Base-by-base conservation (phyloP, 2,797 vertebrate genomes). In the Manis javanica region DNA sequence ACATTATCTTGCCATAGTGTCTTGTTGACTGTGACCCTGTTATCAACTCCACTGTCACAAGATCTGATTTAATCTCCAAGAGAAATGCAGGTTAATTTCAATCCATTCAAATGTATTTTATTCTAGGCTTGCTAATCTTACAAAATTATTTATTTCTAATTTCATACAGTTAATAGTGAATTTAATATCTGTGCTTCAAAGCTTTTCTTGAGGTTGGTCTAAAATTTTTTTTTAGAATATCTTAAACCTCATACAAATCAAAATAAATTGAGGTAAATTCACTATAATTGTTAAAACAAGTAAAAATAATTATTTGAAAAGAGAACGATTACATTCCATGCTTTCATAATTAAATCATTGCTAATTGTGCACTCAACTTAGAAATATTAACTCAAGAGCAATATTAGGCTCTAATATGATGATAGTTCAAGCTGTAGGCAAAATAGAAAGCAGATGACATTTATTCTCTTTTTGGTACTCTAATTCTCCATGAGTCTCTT, bases 21-120 rank as follows among this genome's bases (percentile, higher is more conserved):
- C 23, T 49, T 84, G 23, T 68, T 95, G 37, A 69, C 13, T 29
- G 14, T 82, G 61, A 87, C 55, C 71, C 96, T 93, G 75, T 75
- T 89, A 81, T 39, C 49, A 91, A 39, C 34, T 94, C 77, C 85
- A 71, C 59, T 95, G 91, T 91, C 21, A 68, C 15, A 94, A 26
- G 57, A 94, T 97, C 95, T 94, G 88, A 86, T 96, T 97, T 87
- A 90, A 84, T 95, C 94, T 96, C 59, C 34, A 49, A 91, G 69
- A 90, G 26, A 84, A 57, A 46, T 23, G 19, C 12, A 96, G 7
- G 29, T 39, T 89, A 83, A 94, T 97, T 97, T n/a, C 53, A 91
- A 42, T 42, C 81, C 89, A 95, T 97, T 83, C 53, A 83, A 31
- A 89, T 7, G 29, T 96, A 42, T 93, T 97, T 71, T 96, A 78